phyloP scores from a whole-genome alignment of 2,113 vertebrate species.

The Ascaphus truei region DNA sequence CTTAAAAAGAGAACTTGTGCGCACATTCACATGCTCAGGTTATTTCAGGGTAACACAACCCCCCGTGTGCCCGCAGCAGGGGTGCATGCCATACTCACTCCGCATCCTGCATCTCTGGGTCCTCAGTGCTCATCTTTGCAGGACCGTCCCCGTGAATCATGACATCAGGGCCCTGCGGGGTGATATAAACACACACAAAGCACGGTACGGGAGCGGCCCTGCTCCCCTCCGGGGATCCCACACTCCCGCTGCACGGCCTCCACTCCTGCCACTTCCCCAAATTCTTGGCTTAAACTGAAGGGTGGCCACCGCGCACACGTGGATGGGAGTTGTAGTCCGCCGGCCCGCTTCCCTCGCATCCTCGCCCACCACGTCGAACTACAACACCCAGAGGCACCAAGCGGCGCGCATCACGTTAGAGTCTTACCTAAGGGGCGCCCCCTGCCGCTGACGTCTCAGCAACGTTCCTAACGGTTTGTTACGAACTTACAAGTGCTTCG shows the following conservation, averaged over 20 bases:
- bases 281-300: background rate
- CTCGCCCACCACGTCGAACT: background rate
- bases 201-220: slow-evolving; percentile 5
- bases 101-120: slow-evolving; percentile 12
- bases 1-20: no score
- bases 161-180: background rate
- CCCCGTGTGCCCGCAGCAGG: background rate
- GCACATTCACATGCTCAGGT: background rate
- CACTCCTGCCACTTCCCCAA: background rate
- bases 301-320: background rate
- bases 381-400: background rate
- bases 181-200: background rate
- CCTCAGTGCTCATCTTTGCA: slow-evolving; percentile 16
- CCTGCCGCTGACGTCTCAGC: no score
- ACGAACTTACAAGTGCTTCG: no score
- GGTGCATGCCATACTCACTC: slow-evolving; percentile 2
- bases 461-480: no score
- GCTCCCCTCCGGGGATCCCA: background rate
- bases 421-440: no score
- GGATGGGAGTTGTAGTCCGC: background rate
- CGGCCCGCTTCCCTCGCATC: no score
- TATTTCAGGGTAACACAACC: background rate
- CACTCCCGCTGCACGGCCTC: background rate
- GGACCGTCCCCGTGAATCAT: slow-evolving; percentile 28
- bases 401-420: background rate